phyloP scores from a whole-genome alignment of 1,140 invertebrate species.

The Cheumatopsyche charites region DNA sequence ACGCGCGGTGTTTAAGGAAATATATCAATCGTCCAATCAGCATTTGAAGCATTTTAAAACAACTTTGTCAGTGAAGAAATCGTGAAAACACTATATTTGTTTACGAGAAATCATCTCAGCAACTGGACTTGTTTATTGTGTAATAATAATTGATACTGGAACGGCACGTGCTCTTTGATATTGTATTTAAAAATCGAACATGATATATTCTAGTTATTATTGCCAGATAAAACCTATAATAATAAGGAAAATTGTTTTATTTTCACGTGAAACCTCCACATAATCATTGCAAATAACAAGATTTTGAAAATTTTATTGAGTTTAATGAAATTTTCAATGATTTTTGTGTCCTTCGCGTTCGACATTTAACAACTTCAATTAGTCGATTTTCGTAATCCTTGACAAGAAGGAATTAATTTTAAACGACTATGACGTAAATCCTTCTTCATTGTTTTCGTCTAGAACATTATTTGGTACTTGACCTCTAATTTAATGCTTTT shows the following conservation, averaged over 20 bases:
- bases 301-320: no score
- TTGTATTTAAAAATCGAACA: background rate
- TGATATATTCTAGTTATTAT: no score
- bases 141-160: background rate
- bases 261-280: no score
- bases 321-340: no score
- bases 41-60: no score
- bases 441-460: background rate
- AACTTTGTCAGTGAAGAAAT: no score
- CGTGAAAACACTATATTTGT: background rate
- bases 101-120: background rate
- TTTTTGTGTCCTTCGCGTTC: no score
- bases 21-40: no score
- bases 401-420: background rate
- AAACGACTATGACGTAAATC: background rate
- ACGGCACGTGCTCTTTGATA: background rate
- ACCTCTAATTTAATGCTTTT: background rate
- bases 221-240: no score
- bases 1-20: no score
- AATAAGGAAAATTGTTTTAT: no score
- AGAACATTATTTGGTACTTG: background rate
- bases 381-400: background rate
- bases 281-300: no score
- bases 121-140: conserved; percentile 2
- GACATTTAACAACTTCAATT: background rate